Evolutionary conservation across 1,140 invertebrate genomes (phyloP).

Genomic region (Drosophila murphyi): DNA sequence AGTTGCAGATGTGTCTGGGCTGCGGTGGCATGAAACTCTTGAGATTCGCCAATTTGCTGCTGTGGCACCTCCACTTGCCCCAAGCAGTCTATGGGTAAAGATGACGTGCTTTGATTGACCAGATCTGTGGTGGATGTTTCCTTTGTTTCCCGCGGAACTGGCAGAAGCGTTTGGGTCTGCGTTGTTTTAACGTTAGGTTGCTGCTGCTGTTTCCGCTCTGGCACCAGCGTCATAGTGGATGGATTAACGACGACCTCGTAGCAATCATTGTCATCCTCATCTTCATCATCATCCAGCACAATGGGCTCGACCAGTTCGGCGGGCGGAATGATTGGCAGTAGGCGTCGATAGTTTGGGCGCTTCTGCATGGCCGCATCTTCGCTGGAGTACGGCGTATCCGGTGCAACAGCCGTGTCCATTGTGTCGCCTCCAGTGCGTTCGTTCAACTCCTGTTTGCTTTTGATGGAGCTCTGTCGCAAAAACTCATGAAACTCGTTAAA

Average conservation of each 20-base stretch:
- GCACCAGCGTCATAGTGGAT: conserved; percentile 54
- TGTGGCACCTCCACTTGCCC: neutral
- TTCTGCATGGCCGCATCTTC: conserved; percentile 29
- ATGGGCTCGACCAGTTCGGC: conserved; percentile 44
- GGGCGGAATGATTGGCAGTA: conserved; percentile 29
- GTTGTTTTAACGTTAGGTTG: conserved; percentile 16
- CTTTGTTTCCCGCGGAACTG: conserved; percentile 22
- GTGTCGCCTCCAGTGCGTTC: neutral
- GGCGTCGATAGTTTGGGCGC: conserved; percentile 40
- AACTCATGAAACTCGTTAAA: conserved; percentile 58
- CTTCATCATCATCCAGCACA: conserved; percentile 68
- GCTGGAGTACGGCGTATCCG: conserved; percentile 38
- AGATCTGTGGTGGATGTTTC: conserved; percentile 62
- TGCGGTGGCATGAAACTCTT: neutral
- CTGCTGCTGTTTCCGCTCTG: conserved; percentile 18
- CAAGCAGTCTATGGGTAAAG: neutral
- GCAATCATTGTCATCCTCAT: conserved; percentile 59
- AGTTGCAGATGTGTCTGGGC: neutral
- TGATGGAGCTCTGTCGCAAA: conserved; percentile 34
- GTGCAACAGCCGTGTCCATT: neutral
- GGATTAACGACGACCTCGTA: conserved; percentile 48
- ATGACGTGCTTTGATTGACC: neutral
- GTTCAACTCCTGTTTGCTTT: conserved; percentile 17
- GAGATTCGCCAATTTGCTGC: no score
- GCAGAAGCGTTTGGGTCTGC: conserved; percentile 29